Percentiles rank a stretch among this genome's conserved stretches.
These are phyloP conservation scores for Drosophila tristis DNA, from an alignment of 1,140 invertebrate genomes.

Conservation along the genomic window DNA sequence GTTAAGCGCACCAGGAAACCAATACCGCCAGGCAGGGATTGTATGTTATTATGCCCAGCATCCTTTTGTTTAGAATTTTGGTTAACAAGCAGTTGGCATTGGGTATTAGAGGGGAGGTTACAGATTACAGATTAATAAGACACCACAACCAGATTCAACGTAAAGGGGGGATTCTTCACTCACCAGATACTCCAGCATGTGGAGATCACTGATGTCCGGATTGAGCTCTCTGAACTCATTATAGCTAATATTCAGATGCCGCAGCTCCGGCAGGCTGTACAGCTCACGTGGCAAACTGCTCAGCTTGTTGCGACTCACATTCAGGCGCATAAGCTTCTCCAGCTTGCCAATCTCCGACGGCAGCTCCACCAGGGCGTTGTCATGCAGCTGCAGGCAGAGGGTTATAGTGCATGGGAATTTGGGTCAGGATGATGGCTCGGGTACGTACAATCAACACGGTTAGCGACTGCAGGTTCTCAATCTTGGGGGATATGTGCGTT, in stretches of 20 bases:
- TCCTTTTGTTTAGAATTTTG: conserved; percentile 85
- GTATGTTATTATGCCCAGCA: conserved; percentile 89
- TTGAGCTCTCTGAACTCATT: conserved; percentile 87
- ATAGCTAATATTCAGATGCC: conserved; percentile 88
- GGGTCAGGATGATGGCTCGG: too few relatives aligned
- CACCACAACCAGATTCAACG: conserved; percentile 25
- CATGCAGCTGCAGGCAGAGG: conserved; percentile 87
- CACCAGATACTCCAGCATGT: conserved; percentile 90
- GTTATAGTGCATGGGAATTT: neutral
- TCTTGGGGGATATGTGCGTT: conserved; percentile 87
- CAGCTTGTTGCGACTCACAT: conserved; percentile 92
- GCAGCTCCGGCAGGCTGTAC: conserved; percentile 88
- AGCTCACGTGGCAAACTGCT: conserved; percentile 87
- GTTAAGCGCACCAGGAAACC: conserved; percentile 91
- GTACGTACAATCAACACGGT: conserved; percentile 88
- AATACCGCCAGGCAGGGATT: conserved; percentile 90
- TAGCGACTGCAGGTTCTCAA: conserved; percentile 89
- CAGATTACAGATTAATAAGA: conserved; percentile 3
- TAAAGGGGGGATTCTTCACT: conserved; percentile 39
- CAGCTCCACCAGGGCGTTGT: conserved; percentile 90
- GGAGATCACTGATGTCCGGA: conserved; percentile 89
- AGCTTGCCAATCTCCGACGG: conserved; percentile 92
- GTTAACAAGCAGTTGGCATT: conserved; percentile 56
- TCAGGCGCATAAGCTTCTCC: conserved; percentile 89
- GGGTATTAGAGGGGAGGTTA: conserved; percentile 32